A percentile compares a stretch with the other conserved stretches of the same genome.
phyloP scores from a whole-genome alignment of 2,888 invertebrate species.

The Colostygia pectinataria region DNA sequence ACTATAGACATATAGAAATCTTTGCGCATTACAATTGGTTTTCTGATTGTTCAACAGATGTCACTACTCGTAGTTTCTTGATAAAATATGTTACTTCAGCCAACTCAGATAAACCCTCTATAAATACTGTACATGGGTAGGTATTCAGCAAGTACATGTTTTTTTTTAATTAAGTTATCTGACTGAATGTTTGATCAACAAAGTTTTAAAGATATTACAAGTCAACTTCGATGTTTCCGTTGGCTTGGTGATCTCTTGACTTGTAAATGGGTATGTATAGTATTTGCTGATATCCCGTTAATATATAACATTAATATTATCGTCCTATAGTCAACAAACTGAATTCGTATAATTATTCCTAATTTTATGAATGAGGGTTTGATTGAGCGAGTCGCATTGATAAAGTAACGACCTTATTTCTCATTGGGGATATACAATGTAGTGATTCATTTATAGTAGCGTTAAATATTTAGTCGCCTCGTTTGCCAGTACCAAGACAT shows the following conservation, averaged over 20 bases:
- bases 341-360: slow-evolving; percentile 15
- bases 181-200: slow-evolving; percentile 5
- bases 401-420: slow-evolving; percentile 26
- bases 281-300: slow-evolving; percentile 15
- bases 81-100: background rate
- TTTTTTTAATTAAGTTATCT: background rate
- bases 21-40: background rate
- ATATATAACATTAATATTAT: slow-evolving; percentile 13
- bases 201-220: slow-evolving; percentile 6
- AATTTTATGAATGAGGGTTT: slow-evolving; percentile 27
- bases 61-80: slow-evolving; percentile 15
- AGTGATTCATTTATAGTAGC: slow-evolving; percentile 28
- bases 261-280: background rate
- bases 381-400: slow-evolving; percentile 19
- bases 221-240: slow-evolving; percentile 8
- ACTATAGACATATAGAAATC: too few species aligned
- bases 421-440: slow-evolving; percentile 20
- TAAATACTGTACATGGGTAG: slow-evolving; percentile 3
- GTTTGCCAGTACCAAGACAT: slow-evolving; percentile 23
- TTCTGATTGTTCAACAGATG: slow-evolving; percentile 20
- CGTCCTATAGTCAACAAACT: slow-evolving; percentile 14
- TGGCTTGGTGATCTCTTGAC: slow-evolving; percentile 21
- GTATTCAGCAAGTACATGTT: background rate
- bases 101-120: slow-evolving; percentile 7
- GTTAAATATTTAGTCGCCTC: slow-evolving; percentile 27